Base-by-base conservation (phyloP, 2,113 vertebrate species). In the Cavia porcellus region DNA sequence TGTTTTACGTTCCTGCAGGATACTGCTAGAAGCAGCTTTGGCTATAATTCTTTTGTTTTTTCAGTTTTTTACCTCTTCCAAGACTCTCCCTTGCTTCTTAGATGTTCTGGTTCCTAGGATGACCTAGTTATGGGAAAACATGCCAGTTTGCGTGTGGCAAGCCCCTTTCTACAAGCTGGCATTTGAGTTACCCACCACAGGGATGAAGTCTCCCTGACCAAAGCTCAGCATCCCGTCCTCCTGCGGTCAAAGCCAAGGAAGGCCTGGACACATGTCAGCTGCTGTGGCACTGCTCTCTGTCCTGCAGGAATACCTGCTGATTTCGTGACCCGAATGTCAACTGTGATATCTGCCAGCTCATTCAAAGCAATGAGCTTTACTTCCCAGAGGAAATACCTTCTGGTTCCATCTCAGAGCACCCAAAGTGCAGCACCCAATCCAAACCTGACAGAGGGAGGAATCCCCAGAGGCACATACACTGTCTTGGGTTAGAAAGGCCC, bases 301-400 rank as follows among this genome's bases (percentile, higher is more conserved):
- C 99, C 96, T 99, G 99, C 96, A 99, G 99, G 97, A 99, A 99
- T 98, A 99, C 99, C 96, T 99, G 99, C 98, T 99, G 99, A 98
- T 99, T 99, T 98, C 99, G 99, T 92, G 99, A 99, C 96, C 99
- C 99, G 0, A 99, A 99, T 85, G 99, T 99, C 74, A 99, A 99
- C 97, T 99, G 98, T 99, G 99, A 97, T 99, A 99, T 99, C 99
- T 97, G 99, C 99, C 97, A 99, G 98, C 99, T 99, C 99, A 94
- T 99, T 99, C 98, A 99, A 99, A 62, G 99, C 99, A 98, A 99
- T 99, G 98, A 99, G 99, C 98, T 99, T 99, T 96, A 99, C 99
- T 98, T 99, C 99, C 99, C 99, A 99, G 77, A 99, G 99, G 98
- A 99, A 99, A 92, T 99, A 99, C 98, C 99, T 99, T n/a, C 99